phyloP scores from a whole-genome alignment of 2,113 vertebrate genomes.

The Chloropsis cyanopogon region DNA sequence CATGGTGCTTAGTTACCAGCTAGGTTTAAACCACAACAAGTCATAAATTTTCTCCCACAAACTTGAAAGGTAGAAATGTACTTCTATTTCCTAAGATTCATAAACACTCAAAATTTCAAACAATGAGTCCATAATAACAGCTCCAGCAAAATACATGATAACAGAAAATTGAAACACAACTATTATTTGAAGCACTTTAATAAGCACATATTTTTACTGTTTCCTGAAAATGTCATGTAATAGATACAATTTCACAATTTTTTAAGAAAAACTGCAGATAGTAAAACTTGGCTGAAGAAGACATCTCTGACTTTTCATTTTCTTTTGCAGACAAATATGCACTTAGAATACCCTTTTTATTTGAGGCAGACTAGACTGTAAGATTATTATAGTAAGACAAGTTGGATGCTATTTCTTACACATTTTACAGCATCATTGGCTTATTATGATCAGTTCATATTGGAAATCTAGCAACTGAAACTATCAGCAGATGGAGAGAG shows the following conservation, averaged over 20 bases:
- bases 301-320: not conserved
- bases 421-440: not conserved
- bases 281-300: not conserved
- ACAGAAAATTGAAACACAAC: not conserved
- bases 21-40: not conserved
- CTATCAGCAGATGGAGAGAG: not conserved
- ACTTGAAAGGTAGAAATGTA: not conserved
- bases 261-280: not conserved
- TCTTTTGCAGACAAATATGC: not conserved
- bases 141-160: not conserved
- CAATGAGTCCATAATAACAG: not conserved
- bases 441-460: not conserved
- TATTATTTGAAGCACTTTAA: not conserved
- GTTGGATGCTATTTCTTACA: not conserved
- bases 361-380: not conserved
- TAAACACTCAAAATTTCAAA: not conserved
- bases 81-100: not conserved
- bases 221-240: not conserved
- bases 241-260: not conserved
- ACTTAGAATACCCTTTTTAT: not conserved
- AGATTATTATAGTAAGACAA: not conserved
- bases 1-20: not conserved
- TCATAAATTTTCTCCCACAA: not conserved
- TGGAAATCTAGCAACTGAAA: not conserved
- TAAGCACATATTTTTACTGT: not conserved